These are phyloP conservation scores for Thamnaconus septentrionalis DNA, from an alignment of 2,113 vertebrate genomes.

Conservation along the genomic window DNA sequence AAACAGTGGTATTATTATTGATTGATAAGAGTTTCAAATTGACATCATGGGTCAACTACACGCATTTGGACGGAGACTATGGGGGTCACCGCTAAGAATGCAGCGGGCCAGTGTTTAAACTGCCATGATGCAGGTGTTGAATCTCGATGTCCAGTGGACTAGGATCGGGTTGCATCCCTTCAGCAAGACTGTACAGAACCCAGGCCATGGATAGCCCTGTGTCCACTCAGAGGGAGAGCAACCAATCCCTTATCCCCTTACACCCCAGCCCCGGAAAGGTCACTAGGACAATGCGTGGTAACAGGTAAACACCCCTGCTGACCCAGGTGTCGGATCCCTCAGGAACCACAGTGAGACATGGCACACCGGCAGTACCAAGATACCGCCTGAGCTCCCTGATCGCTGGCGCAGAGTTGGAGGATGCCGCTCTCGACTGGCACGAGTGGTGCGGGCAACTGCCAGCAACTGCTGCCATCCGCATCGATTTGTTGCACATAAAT, in stretches of 20 bases:
- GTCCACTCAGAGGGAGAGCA: constrained; percentile 73
- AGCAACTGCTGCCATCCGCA: constrained; percentile 3
- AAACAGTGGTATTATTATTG: no score
- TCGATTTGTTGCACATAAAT: constrained; percentile 28
- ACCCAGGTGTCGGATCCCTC: constrained; percentile 67
- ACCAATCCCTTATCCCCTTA: constrained; percentile 75
- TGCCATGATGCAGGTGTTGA: constrained; percentile 37
- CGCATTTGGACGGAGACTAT: no score
- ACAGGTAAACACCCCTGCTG: constrained; percentile 63
- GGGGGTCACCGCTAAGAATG: constrained; percentile 20
- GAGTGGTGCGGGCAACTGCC: no score
- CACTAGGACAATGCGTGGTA: constrained; percentile 66
- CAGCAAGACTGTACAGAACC: constrained; percentile 51
- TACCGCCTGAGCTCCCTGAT: constrained; percentile 4
- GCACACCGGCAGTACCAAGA: constrained; percentile 4
- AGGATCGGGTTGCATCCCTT: constrained; percentile 75
- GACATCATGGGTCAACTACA: no score
- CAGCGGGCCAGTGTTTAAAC: constrained; percentile 9
- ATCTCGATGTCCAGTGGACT: constrained; percentile 65
- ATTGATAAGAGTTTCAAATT: no score
- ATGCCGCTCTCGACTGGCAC: no score
- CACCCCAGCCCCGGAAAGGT: constrained; percentile 64
- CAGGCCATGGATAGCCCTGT: constrained; percentile 62
- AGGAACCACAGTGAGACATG: constrained; percentile 54
- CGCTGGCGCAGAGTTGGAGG: no score